phyloP scores from a whole-genome alignment of 2,113 vertebrate genomes.

The Myiozetetes cayanensis region DNA sequence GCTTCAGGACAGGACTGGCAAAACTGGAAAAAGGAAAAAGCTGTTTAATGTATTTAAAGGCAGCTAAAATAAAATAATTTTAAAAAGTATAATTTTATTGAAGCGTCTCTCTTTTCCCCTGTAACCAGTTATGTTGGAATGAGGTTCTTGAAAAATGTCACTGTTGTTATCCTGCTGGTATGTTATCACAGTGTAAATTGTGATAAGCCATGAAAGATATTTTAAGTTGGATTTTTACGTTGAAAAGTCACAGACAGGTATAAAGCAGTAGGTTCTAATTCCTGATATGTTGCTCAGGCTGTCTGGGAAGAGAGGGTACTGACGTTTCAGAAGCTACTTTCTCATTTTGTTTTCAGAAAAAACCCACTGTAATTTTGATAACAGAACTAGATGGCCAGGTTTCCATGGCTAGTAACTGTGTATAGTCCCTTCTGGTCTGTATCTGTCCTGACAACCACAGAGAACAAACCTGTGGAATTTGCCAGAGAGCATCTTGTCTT shows the following conservation, averaged over 20 bases:
- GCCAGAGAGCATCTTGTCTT: neutral
- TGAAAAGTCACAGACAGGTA: neutral
- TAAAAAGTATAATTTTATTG: neutral
- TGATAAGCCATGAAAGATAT: neutral
- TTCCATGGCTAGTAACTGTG: neutral
- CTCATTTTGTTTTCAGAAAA: neutral
- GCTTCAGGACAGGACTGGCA: neutral
- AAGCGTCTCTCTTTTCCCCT: accelerated
- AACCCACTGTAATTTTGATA: neutral
- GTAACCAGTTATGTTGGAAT: neutral
- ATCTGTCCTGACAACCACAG: neutral
- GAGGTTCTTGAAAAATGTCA: neutral
- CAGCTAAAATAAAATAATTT: neutral
- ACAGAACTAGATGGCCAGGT: neutral
- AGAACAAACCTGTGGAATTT: neutral
- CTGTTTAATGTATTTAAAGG: neutral
- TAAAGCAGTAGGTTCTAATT: neutral
- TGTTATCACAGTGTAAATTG: neutral
- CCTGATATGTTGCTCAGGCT: neutral
- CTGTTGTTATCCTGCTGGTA: neutral
- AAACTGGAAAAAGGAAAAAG: neutral
- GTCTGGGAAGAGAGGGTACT: neutral
- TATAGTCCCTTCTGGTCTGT: neutral
- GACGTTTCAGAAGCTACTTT: neutral
- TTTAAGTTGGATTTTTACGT: neutral